Conservation (phyloP, 1,140 invertebrate genomes). For the Cardiocondyla obscurior region DNA sequence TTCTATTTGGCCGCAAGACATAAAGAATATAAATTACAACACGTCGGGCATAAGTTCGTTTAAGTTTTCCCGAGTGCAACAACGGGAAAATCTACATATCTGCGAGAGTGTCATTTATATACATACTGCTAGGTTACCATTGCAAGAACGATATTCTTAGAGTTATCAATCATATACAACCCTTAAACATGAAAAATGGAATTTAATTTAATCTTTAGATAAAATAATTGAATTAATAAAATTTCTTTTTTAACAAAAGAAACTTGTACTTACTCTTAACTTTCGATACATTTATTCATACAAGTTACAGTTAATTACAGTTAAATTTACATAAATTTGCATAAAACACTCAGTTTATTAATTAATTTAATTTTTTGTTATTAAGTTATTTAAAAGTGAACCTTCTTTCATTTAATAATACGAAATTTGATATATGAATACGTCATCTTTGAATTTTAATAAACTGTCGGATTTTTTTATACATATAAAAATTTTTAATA, state of each 20-base stretch:
- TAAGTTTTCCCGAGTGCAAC: background rate
- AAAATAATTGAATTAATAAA: background rate
- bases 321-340: background rate
- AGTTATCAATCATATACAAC: background rate
- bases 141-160: background rate
- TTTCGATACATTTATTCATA: background rate
- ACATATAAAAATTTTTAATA: background rate
- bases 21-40: constrained; percentile 20
- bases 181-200: background rate
- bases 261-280: background rate
- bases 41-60: background rate
- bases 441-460: constrained; percentile 17
- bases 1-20: background rate
- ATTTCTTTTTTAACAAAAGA: background rate
- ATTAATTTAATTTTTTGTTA: background rate
- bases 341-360: background rate
- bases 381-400: background rate
- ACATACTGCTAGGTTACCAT: background rate
- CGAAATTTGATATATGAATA: background rate
- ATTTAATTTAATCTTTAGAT: background rate
- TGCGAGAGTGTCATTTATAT: background rate
- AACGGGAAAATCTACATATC: background rate
- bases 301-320: background rate
- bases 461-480: background rate
- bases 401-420: background rate